Evolutionary conservation across 2,113 vertebrate genomes (phyloP).

Genomic region (Athene noctua): DNA sequence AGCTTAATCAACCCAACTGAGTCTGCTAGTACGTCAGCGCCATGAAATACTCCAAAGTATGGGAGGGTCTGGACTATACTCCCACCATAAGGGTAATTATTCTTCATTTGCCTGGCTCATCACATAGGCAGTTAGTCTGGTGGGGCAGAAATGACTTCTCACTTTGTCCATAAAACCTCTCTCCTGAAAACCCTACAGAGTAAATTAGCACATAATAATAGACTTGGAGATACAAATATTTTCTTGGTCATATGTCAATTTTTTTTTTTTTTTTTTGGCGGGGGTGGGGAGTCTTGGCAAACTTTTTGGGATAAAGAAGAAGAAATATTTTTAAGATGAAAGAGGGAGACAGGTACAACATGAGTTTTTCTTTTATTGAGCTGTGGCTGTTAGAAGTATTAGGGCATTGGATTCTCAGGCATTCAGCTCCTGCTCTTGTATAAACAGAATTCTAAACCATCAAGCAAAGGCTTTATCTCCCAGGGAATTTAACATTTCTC

Average conservation of each 20-base stretch:
- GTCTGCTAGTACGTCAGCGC: background rate
- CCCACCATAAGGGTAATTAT: background rate
- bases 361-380: background rate
- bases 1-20: background rate
- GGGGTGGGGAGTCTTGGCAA: background rate
- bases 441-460: constrained; percentile 12
- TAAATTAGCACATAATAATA: background rate
- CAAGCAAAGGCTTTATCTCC: background rate
- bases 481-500: background rate
- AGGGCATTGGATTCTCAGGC: background rate
- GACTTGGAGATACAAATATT: background rate
- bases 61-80: background rate
- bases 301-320: background rate
- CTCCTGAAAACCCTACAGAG: background rate
- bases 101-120: background rate
- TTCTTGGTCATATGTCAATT: background rate
- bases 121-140: background rate
- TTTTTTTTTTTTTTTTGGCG: too few relatives aligned
- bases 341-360: background rate
- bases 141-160: background rate
- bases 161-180: background rate
- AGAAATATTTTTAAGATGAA: background rate
- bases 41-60: background rate
- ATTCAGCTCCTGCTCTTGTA: background rate
- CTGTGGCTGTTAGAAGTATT: background rate